phyloP scores from a whole-genome alignment of 2,113 vertebrate genomes.

The Miniopterus natalensis region DNA sequence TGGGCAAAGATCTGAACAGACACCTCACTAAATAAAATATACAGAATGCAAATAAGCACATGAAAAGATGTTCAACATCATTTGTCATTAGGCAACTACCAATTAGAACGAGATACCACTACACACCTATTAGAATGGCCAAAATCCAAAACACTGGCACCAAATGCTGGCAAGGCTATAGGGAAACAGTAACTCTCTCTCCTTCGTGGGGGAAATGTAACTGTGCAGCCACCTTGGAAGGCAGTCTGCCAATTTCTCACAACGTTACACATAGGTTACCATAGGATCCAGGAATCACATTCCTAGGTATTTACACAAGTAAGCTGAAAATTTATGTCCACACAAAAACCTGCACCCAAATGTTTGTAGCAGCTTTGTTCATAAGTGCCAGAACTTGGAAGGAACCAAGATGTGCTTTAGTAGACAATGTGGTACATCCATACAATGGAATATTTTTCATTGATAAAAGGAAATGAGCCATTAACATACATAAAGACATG shows the following conservation, averaged over 20 bases:
- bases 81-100: neutral
- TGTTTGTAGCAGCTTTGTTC: neutral
- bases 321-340: neutral
- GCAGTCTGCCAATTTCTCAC: neutral
- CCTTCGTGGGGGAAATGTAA: neutral
- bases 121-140: neutral
- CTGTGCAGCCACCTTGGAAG: neutral
- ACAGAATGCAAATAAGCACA: neutral
- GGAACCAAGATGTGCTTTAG: neutral
- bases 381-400: neutral
- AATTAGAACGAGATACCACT: neutral
- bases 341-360: neutral
- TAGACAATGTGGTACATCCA: neutral
- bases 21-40: neutral
- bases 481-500: neutral
- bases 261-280: neutral
- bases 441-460: neutral
- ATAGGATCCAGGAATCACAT: neutral
- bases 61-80: neutral
- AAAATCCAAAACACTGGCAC: neutral
- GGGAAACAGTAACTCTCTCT: neutral
- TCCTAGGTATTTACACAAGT: neutral
- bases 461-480: neutral
- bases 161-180: neutral
- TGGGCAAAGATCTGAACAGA: neutral